Base-by-base conservation (phyloP, 2,113 vertebrate species). In the Takifugu flavidus region DNA sequence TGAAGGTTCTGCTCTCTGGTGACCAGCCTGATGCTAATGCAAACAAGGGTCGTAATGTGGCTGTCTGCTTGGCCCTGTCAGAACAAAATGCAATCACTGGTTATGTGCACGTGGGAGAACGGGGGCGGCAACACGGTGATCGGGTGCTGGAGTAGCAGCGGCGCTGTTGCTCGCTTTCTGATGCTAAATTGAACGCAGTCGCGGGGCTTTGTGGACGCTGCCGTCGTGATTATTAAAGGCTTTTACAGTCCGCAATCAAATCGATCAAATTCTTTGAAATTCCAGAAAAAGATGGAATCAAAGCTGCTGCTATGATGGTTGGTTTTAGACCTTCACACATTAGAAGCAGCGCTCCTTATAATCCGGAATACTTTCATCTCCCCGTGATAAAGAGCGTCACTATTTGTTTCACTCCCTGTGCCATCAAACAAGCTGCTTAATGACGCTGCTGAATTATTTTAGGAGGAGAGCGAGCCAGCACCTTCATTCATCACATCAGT, bases 21-120 rank as follows among this genome's bases (percentile, higher is more conserved):
- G 69, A 79, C 75, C 79, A 61, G 67, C 64, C 68, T 67, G 75
- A 70, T 54, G 71, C 67, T 54, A 70, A 82, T 77, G 74, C 64
- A 79, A 79, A 72, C 72, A 70, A 76, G 78, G 76, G 83, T 78
- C 78, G 79, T 58, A 78, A 72, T 25, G 31, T 70, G 62, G 74
- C 79, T 57, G 61, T 65, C 59, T 53, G 72, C 66, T 58, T 75
- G 53, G 29, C 44, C 56, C 71, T 20, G 11, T 1, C 70, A 76
- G 49, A 71, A 64, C 49, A 68, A 70, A 74, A 76, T 65, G 51
- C 62, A 70, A 76, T 74, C 68, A 63, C 27, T 70, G 77, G 44
- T 51, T 56, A 44, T 51, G 56, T 27, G 59, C 70, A 58, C 46
- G 55, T 50, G 49, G 25, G 54, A 29, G 56, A n/a, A 34, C n/a